Base-by-base conservation (phyloP, 2,888 invertebrate genomes). In the Drosophila anomelani region DNA sequence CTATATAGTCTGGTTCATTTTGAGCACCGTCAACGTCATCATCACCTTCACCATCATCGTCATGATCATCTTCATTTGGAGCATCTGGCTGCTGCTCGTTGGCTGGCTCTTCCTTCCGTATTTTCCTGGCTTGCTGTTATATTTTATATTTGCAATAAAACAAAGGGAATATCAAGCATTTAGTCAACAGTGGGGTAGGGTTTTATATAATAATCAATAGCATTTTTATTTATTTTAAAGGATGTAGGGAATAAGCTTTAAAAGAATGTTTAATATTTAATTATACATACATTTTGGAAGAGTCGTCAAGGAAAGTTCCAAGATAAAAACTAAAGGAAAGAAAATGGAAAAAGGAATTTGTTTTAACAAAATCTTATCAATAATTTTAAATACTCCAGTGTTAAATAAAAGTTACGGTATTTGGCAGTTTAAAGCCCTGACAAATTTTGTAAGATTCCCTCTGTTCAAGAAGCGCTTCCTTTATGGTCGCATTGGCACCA, bases 41-140 rank as follows among this genome's bases (percentile, higher is more conserved):
- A 41, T 68, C 67, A 43, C 26, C 67, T 34, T 29, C 69, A 47
- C 32, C 69, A 55, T 66, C 55, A 69, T 62, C 79, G 67, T 74
- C 76, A 67, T 69, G 70, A 62, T 67, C 59, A 54, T 67, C 77
- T 72, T 74, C 72, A 69, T 66, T 70, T 56, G 51, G 53, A 66
- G 43, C 69, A 75, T 70, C 73, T 71, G 76, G 63, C 41, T 61
- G 62, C 73, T 56, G 54, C 69, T 41, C 23, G 39, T 71, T 75
- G 58, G 49, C 58, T 57, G 64, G 64, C 54, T 49, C 34, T 26
- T 62, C 60, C 46, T 49, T 51, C 26, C 43, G 41, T 36, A 34
- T 20, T 49, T 56, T 49, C 15, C 36, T 38, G 15, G 23, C 41
- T 36, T 13, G 23, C 23, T 60, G 38, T 38, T 32, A 39, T 15